Evolutionary conservation across 2,797 vertebrate species (phyloP), one percentile per base, ranked within the genome.

Genomic region (Enteromius anoplus): DNA sequence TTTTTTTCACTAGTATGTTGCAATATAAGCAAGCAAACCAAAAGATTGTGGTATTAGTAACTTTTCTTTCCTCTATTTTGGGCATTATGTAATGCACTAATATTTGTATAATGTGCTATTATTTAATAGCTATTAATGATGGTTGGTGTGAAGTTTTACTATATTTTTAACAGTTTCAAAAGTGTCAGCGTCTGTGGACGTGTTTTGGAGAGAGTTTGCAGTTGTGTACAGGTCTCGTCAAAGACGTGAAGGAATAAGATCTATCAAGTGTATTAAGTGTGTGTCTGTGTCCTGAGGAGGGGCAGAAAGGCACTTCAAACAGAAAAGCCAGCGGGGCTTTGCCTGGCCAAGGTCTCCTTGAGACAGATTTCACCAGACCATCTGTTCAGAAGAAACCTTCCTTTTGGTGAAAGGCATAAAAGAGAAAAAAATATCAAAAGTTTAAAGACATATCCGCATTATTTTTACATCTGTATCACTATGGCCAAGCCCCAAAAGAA

Each of bases 341-440:
- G 79, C 12, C 83, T 70, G 69, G 49, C 80, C 82, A 76, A 83
- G 85, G 79, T 86, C 82, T 86, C 75, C 85, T 86, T 84, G 51
- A 84, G 80, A 81, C 82, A 79, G 53, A 68, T 79, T 86, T 81
- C 77, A 78, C 79, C 55, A 81, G 68, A 82, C 85, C 75, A 79
- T 75, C 70, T 73, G 76, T 78, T 84, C 79, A 86, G 78, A 81
- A 84, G 71, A 75, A 78, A 76, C 58, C 80, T 86, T 80, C 60
- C 77, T 85, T 68, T 75, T 85, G 78, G 83, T 69, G 70, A 85
- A 49, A 80, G 83, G 64, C 49, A 85, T 69, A 80, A 75, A 80
- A 85, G 83, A 58, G 69, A 75, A 75, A 80, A 80, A 69, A 47
- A 75, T 64, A 80, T 78, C 29, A 75, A 69, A 80, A 68, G 70